Percentiles rank a stretch among this genome's conserved stretches.
These are phyloP conservation scores for Pomatostomus ruficeps DNA, from an alignment of 2,113 vertebrate genomes.

Conservation along the genomic window DNA sequence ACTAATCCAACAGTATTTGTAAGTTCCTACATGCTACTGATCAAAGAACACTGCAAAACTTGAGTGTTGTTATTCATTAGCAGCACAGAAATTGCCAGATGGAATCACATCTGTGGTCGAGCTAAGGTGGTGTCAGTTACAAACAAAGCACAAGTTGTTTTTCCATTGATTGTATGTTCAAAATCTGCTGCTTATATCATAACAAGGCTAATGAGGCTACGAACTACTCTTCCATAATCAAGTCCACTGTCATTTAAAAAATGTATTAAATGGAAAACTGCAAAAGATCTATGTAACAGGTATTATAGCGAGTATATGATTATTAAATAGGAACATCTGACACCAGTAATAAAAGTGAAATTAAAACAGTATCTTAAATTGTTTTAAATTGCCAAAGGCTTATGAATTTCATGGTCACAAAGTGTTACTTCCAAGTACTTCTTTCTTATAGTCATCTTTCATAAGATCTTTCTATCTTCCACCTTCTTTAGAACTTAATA, in stretches of 20 bases:
- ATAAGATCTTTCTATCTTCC: not conserved
- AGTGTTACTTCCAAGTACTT: not conserved
- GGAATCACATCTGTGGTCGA: not conserved
- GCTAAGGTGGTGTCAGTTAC: not conserved
- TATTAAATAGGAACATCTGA: not conserved
- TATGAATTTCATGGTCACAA: not conserved
- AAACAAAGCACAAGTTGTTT: not conserved
- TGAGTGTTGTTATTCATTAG: not conserved
- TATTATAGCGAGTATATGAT: not conserved
- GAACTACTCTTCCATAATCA: not conserved
- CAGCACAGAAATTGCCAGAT: not conserved
- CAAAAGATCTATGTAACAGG: not conserved
- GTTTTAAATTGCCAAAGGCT: not conserved
- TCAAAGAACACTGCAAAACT: not conserved
- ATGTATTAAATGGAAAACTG: not conserved
- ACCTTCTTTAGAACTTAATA: not conserved
- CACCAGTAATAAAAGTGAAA: not conserved
- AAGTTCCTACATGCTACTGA: not conserved
- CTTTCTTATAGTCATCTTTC: not conserved
- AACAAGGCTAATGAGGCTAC: not conserved
- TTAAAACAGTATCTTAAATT: not conserved
- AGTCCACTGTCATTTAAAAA: not conserved
- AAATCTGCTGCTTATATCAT: not conserved
- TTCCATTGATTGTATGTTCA: not conserved
- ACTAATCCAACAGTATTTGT: not conserved